Conservation (phyloP, 2,797 vertebrate genomes). For the Urophycis tenuis region DNA sequence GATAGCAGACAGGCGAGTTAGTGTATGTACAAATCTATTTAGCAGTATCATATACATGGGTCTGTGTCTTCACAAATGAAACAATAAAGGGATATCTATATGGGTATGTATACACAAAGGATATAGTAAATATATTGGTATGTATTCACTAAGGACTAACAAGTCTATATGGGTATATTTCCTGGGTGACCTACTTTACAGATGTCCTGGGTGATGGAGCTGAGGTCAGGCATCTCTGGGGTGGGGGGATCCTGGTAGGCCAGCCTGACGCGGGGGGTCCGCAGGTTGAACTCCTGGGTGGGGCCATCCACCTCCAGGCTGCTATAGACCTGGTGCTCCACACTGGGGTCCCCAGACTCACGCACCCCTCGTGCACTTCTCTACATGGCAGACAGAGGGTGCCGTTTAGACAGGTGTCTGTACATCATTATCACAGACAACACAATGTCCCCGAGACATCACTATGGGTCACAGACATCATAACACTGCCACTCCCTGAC, state of each 20-base stretch:
- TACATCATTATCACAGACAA: neutral
- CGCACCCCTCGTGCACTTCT: neutral
- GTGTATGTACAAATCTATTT: neutral
- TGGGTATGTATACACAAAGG: no score
- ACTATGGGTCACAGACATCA: no score
- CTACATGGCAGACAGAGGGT: neutral
- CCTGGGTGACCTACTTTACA: slow-evolving; percentile 60
- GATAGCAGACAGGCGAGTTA: no score
- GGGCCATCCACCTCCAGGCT: slow-evolving; percentile 50
- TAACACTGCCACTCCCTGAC: neutral
- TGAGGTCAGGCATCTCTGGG: slow-evolving; percentile 84
- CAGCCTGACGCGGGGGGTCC: slow-evolving; percentile 53
- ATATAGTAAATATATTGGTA: neutral
- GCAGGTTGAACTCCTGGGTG: slow-evolving; percentile 60
- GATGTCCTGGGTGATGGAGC: slow-evolving; percentile 71
- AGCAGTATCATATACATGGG: neutral
- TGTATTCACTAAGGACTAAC: neutral
- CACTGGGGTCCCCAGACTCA: neutral
- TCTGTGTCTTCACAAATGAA: neutral
- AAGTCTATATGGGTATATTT: neutral
- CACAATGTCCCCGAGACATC: neutral
- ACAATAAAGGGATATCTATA: no score
- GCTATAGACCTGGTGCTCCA: neutral
- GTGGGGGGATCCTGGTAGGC: slow-evolving; percentile 67
- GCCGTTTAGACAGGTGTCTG: neutral